These are phyloP conservation scores for Callorhinus ursinus DNA, from an alignment of 2,113 vertebrate genomes.

Conservation along the genomic window DNA sequence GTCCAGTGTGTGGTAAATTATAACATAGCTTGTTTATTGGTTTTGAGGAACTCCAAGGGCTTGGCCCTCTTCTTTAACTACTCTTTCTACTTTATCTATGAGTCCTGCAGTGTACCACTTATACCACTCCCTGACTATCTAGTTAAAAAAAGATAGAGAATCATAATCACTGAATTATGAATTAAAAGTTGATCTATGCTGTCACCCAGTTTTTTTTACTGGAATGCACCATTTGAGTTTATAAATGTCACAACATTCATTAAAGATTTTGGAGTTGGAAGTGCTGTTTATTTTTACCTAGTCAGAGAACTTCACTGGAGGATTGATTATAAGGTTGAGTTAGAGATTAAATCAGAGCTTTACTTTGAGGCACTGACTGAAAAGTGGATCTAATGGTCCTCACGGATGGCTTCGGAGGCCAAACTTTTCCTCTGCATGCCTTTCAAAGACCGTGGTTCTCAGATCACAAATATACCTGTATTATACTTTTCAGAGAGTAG, in stretches of 20 bases:
- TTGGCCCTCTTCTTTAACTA: not conserved
- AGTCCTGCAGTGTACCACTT: not conserved
- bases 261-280: slow-evolving; percentile 43
- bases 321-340: not conserved
- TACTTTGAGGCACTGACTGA: not conserved
- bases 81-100: not conserved
- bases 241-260: slow-evolving; percentile 16
- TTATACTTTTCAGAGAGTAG: not conserved
- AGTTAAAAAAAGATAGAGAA: slow-evolving; percentile 16
- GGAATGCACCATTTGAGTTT: slow-evolving; percentile 17
- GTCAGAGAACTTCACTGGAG: not conserved
- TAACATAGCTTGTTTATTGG: not conserved
- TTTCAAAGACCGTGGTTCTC: not conserved
- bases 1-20: not conserved
- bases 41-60: not conserved
- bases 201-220: not conserved
- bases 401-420: not conserved
- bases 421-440: not conserved
- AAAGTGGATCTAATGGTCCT: not conserved
- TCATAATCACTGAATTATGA: not conserved
- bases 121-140: not conserved
- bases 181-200: slow-evolving; percentile 25
- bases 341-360: slow-evolving; percentile 12
- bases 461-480: not conserved
- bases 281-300: not conserved